A percentile compares a stretch with the other conserved stretches of the same genome.
Evolutionary conservation across 2,888 invertebrate genomes (phyloP).

Genomic region (Perithous albicinctus): DNA sequence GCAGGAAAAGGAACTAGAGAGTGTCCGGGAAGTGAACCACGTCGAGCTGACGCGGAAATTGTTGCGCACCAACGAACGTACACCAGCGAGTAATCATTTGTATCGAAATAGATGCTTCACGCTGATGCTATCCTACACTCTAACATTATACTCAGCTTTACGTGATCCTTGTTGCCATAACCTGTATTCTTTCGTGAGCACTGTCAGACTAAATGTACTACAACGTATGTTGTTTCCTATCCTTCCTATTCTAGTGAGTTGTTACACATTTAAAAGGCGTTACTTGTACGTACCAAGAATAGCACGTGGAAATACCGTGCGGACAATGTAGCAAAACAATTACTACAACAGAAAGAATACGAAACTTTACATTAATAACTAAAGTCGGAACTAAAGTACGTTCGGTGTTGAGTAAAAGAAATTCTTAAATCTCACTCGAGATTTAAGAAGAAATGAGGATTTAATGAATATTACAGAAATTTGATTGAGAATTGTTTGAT

Average conservation of each 20-base stretch:
- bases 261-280: not conserved
- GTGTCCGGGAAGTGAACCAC: constrained; percentile 18
- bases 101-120: constrained; percentile 3
- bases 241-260: not conserved
- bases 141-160: constrained; percentile 7
- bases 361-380: too few relatives aligned
- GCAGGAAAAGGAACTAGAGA: constrained; percentile 3
- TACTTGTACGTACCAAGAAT: not conserved
- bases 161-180: not conserved
- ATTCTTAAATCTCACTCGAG: too few relatives aligned
- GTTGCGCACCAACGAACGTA: constrained; percentile 3
- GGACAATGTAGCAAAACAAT: too few relatives aligned
- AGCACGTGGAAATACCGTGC: not conserved
- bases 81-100: constrained; percentile 4
- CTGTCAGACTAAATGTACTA: not conserved
- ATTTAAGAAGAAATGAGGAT: too few relatives aligned
- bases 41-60: constrained; percentile 28
- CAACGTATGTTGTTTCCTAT: not conserved
- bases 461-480: too few relatives aligned
- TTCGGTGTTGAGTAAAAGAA: too few relatives aligned
- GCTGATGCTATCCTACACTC: not conserved
- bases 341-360: too few relatives aligned
- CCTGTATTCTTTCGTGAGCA: not conserved
- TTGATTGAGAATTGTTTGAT: too few relatives aligned
- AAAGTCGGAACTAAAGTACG: too few relatives aligned